A percentile compares a stretch with the other conserved stretches of the same genome.
phyloP scores from a whole-genome alignment of 2,113 vertebrate species.

The Platysteira castanea region DNA sequence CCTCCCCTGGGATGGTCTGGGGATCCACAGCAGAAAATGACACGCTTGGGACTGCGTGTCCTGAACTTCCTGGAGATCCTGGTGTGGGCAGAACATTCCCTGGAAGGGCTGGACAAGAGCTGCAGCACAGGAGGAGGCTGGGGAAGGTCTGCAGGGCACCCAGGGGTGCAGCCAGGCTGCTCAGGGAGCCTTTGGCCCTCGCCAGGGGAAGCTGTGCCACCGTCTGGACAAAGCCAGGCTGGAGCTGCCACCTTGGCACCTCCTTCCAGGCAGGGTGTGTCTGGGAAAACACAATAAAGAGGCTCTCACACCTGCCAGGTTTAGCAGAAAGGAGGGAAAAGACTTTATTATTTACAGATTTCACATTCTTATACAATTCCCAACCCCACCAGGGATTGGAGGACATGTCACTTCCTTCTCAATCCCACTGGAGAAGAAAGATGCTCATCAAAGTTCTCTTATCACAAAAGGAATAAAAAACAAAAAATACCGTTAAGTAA shows the following conservation, averaged over 20 bases:
- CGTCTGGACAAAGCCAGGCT: neutral
- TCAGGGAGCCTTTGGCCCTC: neutral
- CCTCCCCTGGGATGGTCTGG: neutral
- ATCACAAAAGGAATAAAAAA: too few relatives aligned
- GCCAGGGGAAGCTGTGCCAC: neutral
- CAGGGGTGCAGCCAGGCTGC: neutral
- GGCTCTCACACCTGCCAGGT: too few relatives aligned
- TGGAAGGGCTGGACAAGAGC: neutral
- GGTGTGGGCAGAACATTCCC: neutral
- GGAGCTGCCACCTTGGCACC: neutral
- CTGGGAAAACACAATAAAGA: too few relatives aligned
- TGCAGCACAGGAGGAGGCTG: rapidly evolving
- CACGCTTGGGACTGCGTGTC: rapidly evolving
- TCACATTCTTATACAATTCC: too few relatives aligned
- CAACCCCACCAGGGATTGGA: too few relatives aligned
- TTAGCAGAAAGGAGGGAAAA: too few relatives aligned
- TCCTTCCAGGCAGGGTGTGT: neutral
- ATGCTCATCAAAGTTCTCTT: too few relatives aligned
- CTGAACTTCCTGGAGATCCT: neutral
- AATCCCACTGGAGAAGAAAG: too few relatives aligned
- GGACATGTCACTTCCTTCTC: too few relatives aligned
- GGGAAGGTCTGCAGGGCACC: neutral
- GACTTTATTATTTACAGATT: too few relatives aligned
- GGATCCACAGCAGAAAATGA: neutral
- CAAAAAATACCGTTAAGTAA: too few relatives aligned